Percentiles rank a stretch among this genome's conserved stretches.
phyloP scores from a whole-genome alignment of 2,797 vertebrate genomes.

The Potorous gilbertii region DNA sequence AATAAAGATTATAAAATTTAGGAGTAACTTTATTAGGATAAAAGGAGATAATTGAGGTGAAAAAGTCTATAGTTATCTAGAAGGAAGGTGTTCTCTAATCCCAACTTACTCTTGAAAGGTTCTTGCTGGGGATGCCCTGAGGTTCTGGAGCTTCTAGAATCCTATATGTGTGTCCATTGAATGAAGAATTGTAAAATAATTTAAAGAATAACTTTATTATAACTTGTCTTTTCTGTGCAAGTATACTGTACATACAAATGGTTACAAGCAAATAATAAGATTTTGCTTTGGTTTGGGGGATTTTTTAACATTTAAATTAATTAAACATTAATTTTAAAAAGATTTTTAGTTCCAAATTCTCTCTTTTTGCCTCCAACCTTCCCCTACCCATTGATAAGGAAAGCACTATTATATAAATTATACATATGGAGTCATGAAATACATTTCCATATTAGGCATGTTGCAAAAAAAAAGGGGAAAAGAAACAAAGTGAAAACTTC shows the following conservation, averaged over 20 bases:
- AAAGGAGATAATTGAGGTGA: conserved; percentile 72
- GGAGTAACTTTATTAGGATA: conserved; percentile 64
- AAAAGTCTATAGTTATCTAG: conserved; percentile 56
- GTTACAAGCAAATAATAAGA: neutral
- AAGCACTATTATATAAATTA: neutral
- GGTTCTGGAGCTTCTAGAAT: conserved; percentile 36
- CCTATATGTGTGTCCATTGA: neutral
- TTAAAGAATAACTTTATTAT: neutral
- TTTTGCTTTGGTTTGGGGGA: neutral
- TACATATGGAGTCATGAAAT: neutral
- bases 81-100: conserved; percentile 62
- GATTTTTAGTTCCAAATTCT: neutral
- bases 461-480: neutral
- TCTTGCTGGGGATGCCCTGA: conserved; percentile 57
- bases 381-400: neutral
- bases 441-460: neutral
- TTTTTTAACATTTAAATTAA: neutral
- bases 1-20: neutral
- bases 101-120: conserved; percentile 57
- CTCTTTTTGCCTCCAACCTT: neutral
- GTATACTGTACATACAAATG: neutral
- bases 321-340: neutral
- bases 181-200: neutral
- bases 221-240: neutral
- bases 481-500: neutral